Conservation (phyloP, 1,140 invertebrate genomes). For the Drosophila grimshawi region DNA sequence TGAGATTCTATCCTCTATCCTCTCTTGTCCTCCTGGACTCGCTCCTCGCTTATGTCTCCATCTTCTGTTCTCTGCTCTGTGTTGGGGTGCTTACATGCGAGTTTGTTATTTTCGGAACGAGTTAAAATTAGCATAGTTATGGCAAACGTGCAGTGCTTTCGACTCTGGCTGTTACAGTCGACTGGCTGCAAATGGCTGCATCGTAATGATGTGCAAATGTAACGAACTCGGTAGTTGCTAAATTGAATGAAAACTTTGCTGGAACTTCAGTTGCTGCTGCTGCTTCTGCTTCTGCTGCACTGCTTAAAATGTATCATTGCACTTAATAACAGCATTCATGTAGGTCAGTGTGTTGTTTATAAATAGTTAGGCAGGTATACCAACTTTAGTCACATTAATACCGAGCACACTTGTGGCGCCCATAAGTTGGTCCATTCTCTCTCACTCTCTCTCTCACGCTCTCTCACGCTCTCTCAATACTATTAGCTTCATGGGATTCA, state of each 20-base stretch:
- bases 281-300: neutral
- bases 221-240: constrained; percentile 49
- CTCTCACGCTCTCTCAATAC: constrained; percentile 44
- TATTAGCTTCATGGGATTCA: constrained; percentile 64
- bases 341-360: constrained; percentile 34
- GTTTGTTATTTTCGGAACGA: constrained; percentile 72
- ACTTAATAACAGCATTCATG: constrained; percentile 27
- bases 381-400: constrained; percentile 15
- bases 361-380: constrained; percentile 8
- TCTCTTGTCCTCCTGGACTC: neutral
- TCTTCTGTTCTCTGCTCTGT: constrained; percentile 25
- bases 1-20: neutral
- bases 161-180: constrained; percentile 23
- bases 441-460: neutral
- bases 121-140: constrained; percentile 80
- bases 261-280: neutral
- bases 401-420: neutral
- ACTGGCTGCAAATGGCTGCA: constrained; percentile 19
- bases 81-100: constrained; percentile 37
- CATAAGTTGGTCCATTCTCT: constrained; percentile 8
- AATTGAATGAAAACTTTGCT: constrained; percentile 52
- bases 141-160: constrained; percentile 43
- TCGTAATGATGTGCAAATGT: constrained; percentile 71
- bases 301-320: constrained; percentile 13
- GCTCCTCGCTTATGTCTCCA: neutral